Base-by-base conservation (phyloP, 1,140 invertebrate species). In the Saccostrea cuccullata region DNA sequence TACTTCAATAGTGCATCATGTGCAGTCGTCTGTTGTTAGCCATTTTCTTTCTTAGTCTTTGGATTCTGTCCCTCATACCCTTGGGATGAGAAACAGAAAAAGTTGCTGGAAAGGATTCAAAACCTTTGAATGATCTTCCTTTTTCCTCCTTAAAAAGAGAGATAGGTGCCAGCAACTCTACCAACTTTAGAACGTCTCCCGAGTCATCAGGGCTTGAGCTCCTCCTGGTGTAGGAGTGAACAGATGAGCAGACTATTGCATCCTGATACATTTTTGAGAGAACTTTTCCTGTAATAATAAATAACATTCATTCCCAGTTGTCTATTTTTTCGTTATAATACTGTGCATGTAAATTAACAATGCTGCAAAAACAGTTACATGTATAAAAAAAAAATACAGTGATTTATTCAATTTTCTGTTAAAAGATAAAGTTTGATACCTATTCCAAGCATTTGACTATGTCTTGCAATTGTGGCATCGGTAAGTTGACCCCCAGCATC, bases 401-500 rank as follows among this genome's bases (percentile, higher is more conserved):
- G 13, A 60, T 17, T 60, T 60, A 60, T 60, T 60, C 58, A 60
- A 60, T 20, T 20, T 60, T 60, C 13, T 60, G 13, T 20, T 4
- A 47, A 60, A 60, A 60, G 58, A 36, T 36, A 36, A 36, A 36
- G 30, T 36, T 36, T 60, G 58, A 60, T 13, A 60, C 58, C 58
- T 36, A 70, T 64, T 13, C 58, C 85, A 40, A 86, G 64, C 85
- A 86, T 70, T 64, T 86, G 56, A 20, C 85, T 86, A 47, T 86
- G 36, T 70, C 60, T 67, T 8, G 56, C 64, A 47, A 86, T 86
- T 36, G 58, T 86, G 36, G 23, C 36, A 12, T 64, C 40, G 11
- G 85, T 86, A 9, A 86, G 60, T 67, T 86, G 60, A 67, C 58
- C 85, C 4, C 58, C 85, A 86, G 85, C 56, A 86, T 67, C 36